phyloP scores from a whole-genome alignment of 2,888 invertebrate species.

The Bombyx huttoni region DNA sequence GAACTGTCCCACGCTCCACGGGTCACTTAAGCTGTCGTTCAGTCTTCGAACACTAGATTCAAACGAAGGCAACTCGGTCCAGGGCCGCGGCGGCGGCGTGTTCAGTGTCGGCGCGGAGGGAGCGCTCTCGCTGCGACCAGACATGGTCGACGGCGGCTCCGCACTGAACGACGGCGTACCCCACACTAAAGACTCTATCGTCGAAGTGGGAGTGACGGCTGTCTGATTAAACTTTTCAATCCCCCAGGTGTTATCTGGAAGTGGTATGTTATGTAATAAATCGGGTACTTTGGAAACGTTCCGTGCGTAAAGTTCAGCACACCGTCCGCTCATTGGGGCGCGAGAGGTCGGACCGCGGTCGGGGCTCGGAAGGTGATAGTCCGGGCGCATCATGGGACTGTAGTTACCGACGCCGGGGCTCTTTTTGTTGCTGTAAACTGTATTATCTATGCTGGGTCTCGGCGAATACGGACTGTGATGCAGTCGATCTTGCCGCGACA shows the following conservation, averaged over 20 bases:
- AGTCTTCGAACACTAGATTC: constrained; percentile 30
- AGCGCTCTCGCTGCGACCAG: constrained; percentile 26
- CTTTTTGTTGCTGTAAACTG: constrained; percentile 42
- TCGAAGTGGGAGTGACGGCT: constrained; percentile 22
- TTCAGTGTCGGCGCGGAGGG: too few relatives aligned
- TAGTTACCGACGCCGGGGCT: constrained; percentile 56
- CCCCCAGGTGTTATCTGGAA: constrained; percentile 47
- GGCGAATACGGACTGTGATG: constrained; percentile 61
- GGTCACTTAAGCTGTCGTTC: constrained; percentile 37
- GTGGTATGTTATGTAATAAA: constrained; percentile 27
- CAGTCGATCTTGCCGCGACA: constrained; percentile 54
- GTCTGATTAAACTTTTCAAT: constrained; percentile 40
- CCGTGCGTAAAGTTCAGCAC: constrained; percentile 41
- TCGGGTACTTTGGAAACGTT: constrained; percentile 37
- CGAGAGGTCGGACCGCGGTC: constrained; percentile 38
- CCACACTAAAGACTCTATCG: constrained; percentile 50
- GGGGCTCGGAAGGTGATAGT: constrained; percentile 53
- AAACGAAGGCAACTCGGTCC: constrained; percentile 46
- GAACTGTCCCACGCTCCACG: constrained; percentile 55
- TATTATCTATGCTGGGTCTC: constrained; percentile 47
- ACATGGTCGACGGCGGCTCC: constrained; percentile 21
- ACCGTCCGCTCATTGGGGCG: constrained; percentile 20
- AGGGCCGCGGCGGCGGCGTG: constrained; percentile 46
- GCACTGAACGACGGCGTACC: constrained; percentile 29
- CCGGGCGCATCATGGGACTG: constrained; percentile 56